Percentiles rank a stretch among this genome's conserved stretches.
Evolutionary conservation across 2,113 vertebrate species (phyloP).

Genomic region (Columbina picui): DNA sequence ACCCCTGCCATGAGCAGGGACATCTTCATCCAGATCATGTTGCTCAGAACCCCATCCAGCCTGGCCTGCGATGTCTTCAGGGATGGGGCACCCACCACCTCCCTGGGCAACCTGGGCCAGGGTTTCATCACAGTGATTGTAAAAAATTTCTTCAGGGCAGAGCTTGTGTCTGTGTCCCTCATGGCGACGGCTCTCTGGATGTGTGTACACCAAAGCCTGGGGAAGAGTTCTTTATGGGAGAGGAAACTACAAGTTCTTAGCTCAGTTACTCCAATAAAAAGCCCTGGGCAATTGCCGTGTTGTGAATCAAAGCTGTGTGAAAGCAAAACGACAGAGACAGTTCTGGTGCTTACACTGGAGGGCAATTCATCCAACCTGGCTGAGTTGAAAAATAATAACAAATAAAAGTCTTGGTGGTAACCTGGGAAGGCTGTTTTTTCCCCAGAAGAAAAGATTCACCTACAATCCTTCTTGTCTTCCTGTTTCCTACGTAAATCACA

Average conservation of each 20-base stretch:
- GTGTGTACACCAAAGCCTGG: not conserved
- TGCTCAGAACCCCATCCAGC: too few relatives aligned
- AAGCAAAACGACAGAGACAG: not conserved
- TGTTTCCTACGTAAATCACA: not conserved
- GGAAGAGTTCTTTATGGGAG: not conserved
- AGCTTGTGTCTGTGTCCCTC: not conserved
- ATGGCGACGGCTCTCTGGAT: not conserved
- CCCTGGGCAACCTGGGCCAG: too few relatives aligned
- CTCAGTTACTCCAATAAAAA: not conserved
- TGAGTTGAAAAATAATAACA: not conserved
- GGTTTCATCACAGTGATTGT: too few relatives aligned
- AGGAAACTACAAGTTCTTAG: not conserved
- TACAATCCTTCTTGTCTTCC: not conserved
- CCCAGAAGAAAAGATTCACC: not conserved
- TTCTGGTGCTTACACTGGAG: not conserved
- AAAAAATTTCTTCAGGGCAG: accelerated
- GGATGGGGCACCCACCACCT: too few relatives aligned
- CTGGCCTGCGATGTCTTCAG: too few relatives aligned
- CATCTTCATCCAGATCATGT: too few relatives aligned
- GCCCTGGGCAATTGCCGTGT: not conserved
- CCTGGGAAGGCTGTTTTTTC: not conserved
- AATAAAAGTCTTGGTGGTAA: not conserved
- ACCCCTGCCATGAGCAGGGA: too few relatives aligned
- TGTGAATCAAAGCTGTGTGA: not conserved
- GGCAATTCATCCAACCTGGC: not conserved